A percentile compares a stretch with the other conserved stretches of the same genome.
These are phyloP conservation scores for Coreoperca whiteheadi DNA, from an alignment of 2,113 vertebrate species.

Conservation along the genomic window DNA sequence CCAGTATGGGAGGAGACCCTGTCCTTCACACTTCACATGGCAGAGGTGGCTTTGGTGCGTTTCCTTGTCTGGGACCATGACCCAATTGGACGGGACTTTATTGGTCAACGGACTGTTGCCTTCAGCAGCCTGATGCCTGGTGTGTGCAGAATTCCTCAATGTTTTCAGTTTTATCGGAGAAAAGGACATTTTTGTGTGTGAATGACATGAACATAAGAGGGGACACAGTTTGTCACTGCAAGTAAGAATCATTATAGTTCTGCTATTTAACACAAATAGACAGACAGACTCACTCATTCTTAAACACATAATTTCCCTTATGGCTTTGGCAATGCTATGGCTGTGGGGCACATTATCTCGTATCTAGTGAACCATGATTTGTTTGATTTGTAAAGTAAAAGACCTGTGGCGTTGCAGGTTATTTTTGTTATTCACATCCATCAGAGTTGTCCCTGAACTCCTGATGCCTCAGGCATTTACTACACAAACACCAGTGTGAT, in stretches of 20 bases:
- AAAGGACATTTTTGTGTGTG: background rate
- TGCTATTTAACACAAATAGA: conserved; percentile 33
- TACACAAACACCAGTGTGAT: conserved; percentile 26
- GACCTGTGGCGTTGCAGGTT: conserved; percentile 33
- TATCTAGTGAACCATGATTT: conserved; percentile 38
- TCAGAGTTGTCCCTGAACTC: conserved; percentile 44
- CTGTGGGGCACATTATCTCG: conserved; percentile 33
- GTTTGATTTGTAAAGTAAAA: conserved; percentile 34
- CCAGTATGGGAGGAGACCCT: conserved; percentile 98
- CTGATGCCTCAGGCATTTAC: conserved; percentile 29
- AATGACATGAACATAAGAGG: conserved; percentile 12
- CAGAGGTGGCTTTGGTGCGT: conserved; percentile 93
- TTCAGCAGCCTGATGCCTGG: conserved; percentile 97
- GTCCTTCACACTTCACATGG: conserved; percentile 97
- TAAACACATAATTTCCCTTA: conserved; percentile 2
- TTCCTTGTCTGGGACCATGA: conserved; percentile 99
- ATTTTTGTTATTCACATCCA: conserved; percentile 35
- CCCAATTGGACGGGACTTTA: conserved; percentile 96
- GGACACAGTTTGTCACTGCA: conserved; percentile 14
- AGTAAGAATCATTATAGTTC: conserved; percentile 15
- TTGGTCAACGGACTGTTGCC: conserved; percentile 96
- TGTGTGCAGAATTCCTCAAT: conserved; percentile 74
- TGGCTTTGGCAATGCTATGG: conserved; percentile 1
- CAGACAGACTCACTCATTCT: background rate
- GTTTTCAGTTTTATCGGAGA: background rate